Percentiles rank a stretch among this genome's conserved stretches.
phyloP scores from a whole-genome alignment of 2,113 vertebrate species.

The Protobothrops mucrosquamatus region DNA sequence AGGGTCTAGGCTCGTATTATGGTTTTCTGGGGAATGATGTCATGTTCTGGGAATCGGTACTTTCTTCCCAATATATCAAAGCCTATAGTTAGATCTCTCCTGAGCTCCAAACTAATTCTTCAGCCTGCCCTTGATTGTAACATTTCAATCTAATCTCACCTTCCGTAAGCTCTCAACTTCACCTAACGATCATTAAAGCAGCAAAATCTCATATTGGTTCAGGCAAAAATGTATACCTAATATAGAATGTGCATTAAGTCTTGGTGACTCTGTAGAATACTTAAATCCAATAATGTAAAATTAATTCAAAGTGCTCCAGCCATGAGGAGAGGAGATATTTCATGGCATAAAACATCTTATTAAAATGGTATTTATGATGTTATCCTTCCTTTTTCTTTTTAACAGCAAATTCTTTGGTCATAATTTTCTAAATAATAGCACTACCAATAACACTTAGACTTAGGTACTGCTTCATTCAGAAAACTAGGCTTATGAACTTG shows the following conservation, averaged over 20 bases:
- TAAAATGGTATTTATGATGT: constrained; percentile 17
- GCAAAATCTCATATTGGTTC: constrained; percentile 21
- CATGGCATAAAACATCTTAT: neutral
- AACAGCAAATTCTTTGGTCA: neutral
- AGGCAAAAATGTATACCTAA: constrained; percentile 43
- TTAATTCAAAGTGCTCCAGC: constrained; percentile 15
- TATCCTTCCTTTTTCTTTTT: constrained; percentile 7
- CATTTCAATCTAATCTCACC: constrained; percentile 35
- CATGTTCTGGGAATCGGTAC: constrained; percentile 30
- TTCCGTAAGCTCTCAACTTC: constrained; percentile 26
- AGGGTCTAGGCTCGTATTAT: neutral
- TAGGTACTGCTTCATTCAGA: neutral
- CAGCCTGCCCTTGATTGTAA: constrained; percentile 53
- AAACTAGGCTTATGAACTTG: neutral
- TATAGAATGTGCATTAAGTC: constrained; percentile 31
- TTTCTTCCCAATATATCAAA: constrained; percentile 41
- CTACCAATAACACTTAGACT: neutral
- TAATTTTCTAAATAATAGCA: neutral
- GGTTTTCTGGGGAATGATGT: constrained; percentile 1
- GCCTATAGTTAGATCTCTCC: constrained; percentile 38
- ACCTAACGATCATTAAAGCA: constrained; percentile 34
- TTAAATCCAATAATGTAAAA: constrained; percentile 51
- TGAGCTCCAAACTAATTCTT: constrained; percentile 41
- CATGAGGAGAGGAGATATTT: constrained; percentile 13
- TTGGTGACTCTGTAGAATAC: constrained; percentile 45